phyloP scores from a whole-genome alignment of 2,888 invertebrate genomes.

The Hartigia nigra region DNA sequence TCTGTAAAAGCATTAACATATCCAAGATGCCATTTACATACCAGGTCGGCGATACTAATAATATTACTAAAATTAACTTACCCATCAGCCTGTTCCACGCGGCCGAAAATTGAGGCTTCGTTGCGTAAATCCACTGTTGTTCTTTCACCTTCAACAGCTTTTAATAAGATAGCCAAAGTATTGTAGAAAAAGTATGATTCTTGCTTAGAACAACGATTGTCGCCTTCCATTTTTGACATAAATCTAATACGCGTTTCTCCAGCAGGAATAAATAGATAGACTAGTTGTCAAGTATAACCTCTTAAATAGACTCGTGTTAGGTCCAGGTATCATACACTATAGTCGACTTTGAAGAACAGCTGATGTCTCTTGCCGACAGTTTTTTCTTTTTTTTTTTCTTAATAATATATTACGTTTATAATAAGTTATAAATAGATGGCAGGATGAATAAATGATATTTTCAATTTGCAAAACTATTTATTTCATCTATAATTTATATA shows the following conservation, averaged over 20 bases:
- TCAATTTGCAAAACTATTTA: conserved; percentile 54
- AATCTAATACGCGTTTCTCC: background rate
- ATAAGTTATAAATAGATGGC: background rate
- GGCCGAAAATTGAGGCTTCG: conserved; percentile 74
- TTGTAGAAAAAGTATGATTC: conserved; percentile 69
- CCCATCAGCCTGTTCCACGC: conserved; percentile 74
- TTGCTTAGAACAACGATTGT: conserved; percentile 21
- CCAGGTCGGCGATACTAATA: background rate
- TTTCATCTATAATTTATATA: conserved; percentile 34
- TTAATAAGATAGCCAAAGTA: conserved; percentile 73
- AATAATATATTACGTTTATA: background rate
- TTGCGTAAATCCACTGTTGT: conserved; percentile 76
- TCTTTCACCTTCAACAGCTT: conserved; percentile 71
- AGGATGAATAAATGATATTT: conserved; percentile 14
- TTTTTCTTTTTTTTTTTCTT: no score
- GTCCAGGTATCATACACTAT: background rate
- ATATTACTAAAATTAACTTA: conserved; percentile 54
- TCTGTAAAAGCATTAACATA: conserved; percentile 62
- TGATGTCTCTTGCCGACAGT: background rate
- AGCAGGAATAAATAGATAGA: background rate
- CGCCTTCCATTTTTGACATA: conserved; percentile 8
- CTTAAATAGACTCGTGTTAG: background rate
- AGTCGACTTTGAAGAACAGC: background rate
- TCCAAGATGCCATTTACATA: background rate
- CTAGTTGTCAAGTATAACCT: background rate